Evolutionary conservation across 2,113 vertebrate genomes (phyloP), one percentile per base, ranked within the genome.

Genomic region (Nerophis lumbriciformis): DNA sequence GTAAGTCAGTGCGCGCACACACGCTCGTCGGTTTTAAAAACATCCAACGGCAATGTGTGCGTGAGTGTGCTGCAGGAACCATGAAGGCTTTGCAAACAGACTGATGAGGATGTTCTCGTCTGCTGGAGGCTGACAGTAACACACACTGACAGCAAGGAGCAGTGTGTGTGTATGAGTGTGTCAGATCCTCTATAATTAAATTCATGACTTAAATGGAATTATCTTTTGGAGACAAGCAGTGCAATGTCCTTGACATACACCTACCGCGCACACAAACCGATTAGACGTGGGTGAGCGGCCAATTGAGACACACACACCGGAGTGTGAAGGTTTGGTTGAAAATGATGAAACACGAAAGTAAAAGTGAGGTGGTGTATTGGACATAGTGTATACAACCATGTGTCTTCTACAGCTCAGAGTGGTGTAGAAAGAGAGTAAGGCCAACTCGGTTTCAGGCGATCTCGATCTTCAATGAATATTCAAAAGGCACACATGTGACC

Each of bases 181-280:
- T 69, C 65, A 59, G 78, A 79, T 79, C 75, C 79, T 85, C 82
- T 82, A 72, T 83, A 61, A 85, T 82, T 87, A 71, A 79, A 85
- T 79, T 78, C 71, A 42, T 61, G 65, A 70, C 51, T 83, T 80
- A 82, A 83, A 83, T 75, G 76, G 79, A 81, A 83, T 85, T 85
- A 83, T 83, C 57, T 76, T 75, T 68, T 52, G 55, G 69, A 75
- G 72, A 83, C 73, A 71, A 80, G 72, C 77, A 54, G 71, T 62
- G 71, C 71, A 66, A 60, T 11, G 73, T 78, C 85, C 79, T 75
- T 83, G 79, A 76, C 81, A 68, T 80, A 75, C 59, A 19, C 19
- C 19, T 19, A 1, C 19, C 19, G 19, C 2, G 19, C 19, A 19
- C 19, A 1, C 66, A 37, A 28, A 28, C 28, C 49, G 7, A 66